These are phyloP conservation scores for Atlantisia rogersi DNA, from an alignment of 2,113 vertebrate species.

Conservation along the genomic window DNA sequence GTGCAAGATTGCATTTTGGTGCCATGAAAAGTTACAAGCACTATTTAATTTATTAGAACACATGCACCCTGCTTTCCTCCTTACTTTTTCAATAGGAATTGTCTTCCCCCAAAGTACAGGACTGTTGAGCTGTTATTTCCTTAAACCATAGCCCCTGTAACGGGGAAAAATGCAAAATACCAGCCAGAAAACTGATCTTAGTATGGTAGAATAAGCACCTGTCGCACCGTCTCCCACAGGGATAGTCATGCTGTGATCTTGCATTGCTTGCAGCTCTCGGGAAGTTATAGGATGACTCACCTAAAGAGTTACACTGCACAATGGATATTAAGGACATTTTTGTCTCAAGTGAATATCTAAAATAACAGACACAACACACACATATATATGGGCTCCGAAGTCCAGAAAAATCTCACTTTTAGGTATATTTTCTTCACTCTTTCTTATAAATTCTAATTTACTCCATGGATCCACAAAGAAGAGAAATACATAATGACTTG, in stretches of 20 bases:
- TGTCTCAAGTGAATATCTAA: background rate
- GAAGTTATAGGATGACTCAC: background rate
- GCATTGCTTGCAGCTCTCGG: rapidly evolving
- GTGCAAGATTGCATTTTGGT: background rate
- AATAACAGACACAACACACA: background rate
- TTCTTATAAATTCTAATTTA: background rate
- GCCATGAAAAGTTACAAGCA: background rate
- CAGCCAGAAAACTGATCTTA: background rate
- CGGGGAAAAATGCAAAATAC: background rate
- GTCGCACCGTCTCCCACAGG: background rate
- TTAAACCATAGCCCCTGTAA: background rate
- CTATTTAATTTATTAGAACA: background rate
- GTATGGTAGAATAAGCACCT: background rate
- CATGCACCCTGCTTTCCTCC: background rate
- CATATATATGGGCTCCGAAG: background rate
- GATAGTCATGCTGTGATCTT: background rate
- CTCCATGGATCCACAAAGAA: background rate
- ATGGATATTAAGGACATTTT: background rate
- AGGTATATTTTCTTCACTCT: background rate
- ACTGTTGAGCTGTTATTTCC: background rate
- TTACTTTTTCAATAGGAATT: background rate
- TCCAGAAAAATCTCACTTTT: background rate
- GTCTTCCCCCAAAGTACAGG: background rate
- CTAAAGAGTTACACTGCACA: background rate
- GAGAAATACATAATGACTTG: background rate